A percentile compares a stretch with the other conserved stretches of the same genome.
Conservation (phyloP, 1,140 invertebrate species). For the Trichonephila inaurata region DNA sequence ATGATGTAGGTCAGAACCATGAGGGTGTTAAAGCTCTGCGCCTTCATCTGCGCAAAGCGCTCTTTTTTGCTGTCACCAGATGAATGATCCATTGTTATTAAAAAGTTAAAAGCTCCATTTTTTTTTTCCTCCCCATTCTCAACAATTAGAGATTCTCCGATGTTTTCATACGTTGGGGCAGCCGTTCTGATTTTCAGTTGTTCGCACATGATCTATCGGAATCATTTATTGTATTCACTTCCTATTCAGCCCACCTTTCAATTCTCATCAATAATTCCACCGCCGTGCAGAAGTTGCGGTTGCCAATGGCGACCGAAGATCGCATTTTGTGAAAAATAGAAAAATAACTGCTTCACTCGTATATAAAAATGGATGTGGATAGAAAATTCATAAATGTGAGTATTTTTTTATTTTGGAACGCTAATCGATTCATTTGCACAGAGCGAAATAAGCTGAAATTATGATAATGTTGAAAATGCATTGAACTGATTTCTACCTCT, state of each 20-base stretch:
- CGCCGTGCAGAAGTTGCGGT: not conserved
- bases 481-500: not conserved
- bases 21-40: too few relatives aligned
- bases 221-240: not conserved
- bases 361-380: not conserved
- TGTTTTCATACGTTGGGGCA: not conserved
- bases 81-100: not conserved
- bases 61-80: not conserved
- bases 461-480: not conserved
- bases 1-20: too few relatives aligned
- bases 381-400: too few relatives aligned
- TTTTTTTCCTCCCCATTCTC: not conserved
- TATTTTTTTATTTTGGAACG: not conserved
- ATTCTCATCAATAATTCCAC: not conserved
- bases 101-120: not conserved
- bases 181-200: not conserved
- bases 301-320: not conserved
- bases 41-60: too few relatives aligned
- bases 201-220: not conserved
- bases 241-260: conserved; percentile 12
- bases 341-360: not conserved
- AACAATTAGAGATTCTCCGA: not conserved
- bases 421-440: not conserved
- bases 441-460: not conserved
- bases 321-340: not conserved